Evolutionary conservation across 2,888 invertebrate species (phyloP).

Genomic region (Periphyllus acericola): DNA sequence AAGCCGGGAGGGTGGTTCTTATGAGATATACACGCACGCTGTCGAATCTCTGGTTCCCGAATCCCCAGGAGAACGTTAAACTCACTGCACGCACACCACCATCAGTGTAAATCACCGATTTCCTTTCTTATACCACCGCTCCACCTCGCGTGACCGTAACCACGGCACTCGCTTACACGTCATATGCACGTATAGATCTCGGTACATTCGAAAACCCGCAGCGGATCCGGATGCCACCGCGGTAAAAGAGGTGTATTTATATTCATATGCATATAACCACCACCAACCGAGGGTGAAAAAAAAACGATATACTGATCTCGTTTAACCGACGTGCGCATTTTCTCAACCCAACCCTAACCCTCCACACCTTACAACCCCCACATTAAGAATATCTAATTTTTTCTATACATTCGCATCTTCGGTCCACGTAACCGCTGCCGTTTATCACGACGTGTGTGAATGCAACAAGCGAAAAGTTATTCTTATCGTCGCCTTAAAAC

Average conservation of each 20-base stretch:
- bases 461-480: background rate
- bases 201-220: background rate
- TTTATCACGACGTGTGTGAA: constrained; percentile 5
- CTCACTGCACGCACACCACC: background rate
- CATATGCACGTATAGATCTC: background rate
- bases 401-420: too few relatives aligned
- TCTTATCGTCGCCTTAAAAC: too few relatives aligned
- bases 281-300: too few relatives aligned
- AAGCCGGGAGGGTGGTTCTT: background rate
- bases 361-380: too few relatives aligned
- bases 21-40: constrained; percentile 10
- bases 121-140: background rate
- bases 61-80: constrained; percentile 55
- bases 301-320: too few relatives aligned
- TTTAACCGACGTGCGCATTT: constrained; percentile 14
- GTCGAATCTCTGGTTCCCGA: constrained; percentile 33
- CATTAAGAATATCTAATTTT: too few relatives aligned
- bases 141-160: background rate
- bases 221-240: background rate
- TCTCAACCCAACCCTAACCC: too few relatives aligned
- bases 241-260: constrained; percentile 20
- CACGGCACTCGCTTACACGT: background rate
- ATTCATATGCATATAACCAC: too few relatives aligned
- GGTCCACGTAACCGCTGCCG: background rate
- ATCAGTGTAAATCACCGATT: constrained; percentile 47